A percentile compares a stretch with the other conserved stretches of the same genome.
Evolutionary conservation across 2,797 vertebrate genomes (phyloP).

Genomic region (Falco peregrinus): DNA sequence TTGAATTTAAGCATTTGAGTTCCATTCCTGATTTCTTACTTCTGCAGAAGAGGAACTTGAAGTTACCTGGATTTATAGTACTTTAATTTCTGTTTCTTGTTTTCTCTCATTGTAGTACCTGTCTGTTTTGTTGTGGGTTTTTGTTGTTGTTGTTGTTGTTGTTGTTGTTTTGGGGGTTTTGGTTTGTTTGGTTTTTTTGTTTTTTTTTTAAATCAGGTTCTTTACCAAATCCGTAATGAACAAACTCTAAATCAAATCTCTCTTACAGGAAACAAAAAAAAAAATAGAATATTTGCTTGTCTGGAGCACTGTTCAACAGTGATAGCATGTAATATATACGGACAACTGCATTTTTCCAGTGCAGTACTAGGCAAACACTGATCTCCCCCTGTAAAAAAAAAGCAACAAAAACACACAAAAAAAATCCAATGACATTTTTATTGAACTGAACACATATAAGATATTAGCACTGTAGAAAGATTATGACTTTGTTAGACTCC

Average conservation of each 20-base stretch:
- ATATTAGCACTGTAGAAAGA: neutral
- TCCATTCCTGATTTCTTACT: neutral
- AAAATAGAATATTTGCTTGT: neutral
- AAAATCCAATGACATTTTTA: neutral
- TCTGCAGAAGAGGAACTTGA: neutral
- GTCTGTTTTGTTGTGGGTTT: too few species aligned
- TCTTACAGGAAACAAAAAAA: neutral
- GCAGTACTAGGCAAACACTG: neutral
- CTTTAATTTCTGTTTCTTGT: neutral
- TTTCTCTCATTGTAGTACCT: neutral
- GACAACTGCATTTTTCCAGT: neutral
- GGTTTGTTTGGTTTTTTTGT: neutral
- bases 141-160: too few species aligned
- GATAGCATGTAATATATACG: neutral
- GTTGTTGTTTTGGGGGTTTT: too few species aligned
- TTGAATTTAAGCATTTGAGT: neutral
- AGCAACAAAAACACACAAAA: neutral
- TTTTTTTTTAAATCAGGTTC: neutral
- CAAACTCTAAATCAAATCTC: neutral
- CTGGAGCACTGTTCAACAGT: neutral
- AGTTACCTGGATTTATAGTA: neutral
- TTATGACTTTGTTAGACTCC: neutral
- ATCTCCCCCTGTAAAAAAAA: neutral
- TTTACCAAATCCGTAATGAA: neutral
- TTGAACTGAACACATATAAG: neutral